phyloP scores from a whole-genome alignment of 2,888 invertebrate genomes.

The Disparrhopalites patrizii region DNA sequence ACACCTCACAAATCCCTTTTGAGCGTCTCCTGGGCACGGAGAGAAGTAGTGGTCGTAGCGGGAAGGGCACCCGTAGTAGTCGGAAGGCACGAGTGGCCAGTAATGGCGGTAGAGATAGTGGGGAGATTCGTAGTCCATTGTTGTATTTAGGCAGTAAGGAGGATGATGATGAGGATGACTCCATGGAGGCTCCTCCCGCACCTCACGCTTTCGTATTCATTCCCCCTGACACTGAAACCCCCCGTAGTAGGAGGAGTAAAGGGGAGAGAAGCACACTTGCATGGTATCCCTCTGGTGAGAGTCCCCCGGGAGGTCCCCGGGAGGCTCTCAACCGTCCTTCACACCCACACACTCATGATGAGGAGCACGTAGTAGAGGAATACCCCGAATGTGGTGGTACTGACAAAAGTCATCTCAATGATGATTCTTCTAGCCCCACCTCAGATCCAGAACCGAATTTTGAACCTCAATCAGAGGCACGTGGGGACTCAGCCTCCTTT shows the following conservation, averaged over 20 bases:
- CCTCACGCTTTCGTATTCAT: no score
- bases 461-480: conserved; percentile 13
- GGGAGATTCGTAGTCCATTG: not conserved
- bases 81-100: no score
- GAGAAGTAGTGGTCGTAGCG: no score
- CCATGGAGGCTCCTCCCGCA: no score
- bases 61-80: no score
- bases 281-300: no score
- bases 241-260: no score
- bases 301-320: no score
- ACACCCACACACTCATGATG: not conserved
- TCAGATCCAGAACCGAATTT: conserved; percentile 28
- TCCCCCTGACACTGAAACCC: not conserved
- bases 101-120: not conserved
- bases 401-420: conserved; percentile 7
- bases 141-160: not conserved
- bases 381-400: not conserved
- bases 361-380: no score
- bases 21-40: not conserved
- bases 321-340: no score
- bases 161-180: not conserved
- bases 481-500: not conserved
- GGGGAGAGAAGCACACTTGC: no score
- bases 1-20: not conserved
- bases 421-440: conserved; percentile 24